phyloP scores from a whole-genome alignment of 2,888 invertebrate species.

The Cenopis cana region DNA sequence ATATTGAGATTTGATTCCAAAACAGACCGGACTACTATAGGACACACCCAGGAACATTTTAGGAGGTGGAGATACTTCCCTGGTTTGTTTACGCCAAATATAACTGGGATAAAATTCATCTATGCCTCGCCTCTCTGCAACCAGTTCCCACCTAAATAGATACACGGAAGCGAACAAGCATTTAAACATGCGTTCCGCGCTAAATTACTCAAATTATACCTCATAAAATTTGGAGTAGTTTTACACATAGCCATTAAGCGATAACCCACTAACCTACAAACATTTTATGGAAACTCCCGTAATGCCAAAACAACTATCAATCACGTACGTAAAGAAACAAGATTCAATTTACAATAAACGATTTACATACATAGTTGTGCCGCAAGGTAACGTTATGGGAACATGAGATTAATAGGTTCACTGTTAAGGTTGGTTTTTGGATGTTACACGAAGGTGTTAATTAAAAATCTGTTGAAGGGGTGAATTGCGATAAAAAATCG shows the following conservation, averaged over 20 bases:
- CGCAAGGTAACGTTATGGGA: neutral
- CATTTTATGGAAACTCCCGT: constrained; percentile 10
- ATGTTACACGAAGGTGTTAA: constrained; percentile 9
- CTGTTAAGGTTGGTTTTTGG: constrained; percentile 11
- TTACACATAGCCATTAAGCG: constrained; percentile 21
- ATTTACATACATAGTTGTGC: neutral
- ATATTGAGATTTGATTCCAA: no score
- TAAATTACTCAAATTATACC: constrained; percentile 13
- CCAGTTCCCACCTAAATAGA: neutral
- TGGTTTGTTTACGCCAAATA: no score
- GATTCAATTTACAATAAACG: constrained; percentile 9
- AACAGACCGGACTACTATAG: no score
- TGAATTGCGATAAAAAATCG: constrained; percentile 31
- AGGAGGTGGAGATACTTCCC: no score
- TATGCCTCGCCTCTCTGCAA: no score
- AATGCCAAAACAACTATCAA: neutral
- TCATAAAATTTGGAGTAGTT: constrained; percentile 35
- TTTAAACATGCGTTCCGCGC: constrained; percentile 9
- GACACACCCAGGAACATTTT: no score
- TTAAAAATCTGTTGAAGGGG: constrained; percentile 36
- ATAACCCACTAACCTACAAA: constrained; percentile 34
- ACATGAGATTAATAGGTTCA: neutral
- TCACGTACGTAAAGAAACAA: neutral
- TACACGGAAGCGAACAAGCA: constrained; percentile 15
- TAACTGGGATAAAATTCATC: no score